Conservation (phyloP, 2,888 invertebrate species). For the Tinea semifulvella region DNA sequence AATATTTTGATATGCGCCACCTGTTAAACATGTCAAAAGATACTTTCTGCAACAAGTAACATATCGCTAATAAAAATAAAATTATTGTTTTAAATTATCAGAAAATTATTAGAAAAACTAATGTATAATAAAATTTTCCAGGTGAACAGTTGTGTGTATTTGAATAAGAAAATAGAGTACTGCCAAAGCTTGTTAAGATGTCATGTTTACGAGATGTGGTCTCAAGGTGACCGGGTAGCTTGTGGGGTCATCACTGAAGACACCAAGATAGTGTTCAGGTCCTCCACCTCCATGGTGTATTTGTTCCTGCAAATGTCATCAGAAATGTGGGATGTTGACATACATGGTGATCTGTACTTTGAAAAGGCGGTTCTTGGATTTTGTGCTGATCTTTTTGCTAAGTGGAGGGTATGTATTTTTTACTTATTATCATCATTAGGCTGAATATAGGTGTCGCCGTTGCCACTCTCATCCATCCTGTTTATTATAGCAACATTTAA, state of each 20-base stretch:
- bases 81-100: no score
- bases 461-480: no score
- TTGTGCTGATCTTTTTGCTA: slow-evolving; percentile 92
- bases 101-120: no score
- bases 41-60: no score
- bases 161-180: slow-evolving; percentile 94
- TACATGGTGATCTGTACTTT: slow-evolving; percentile 97
- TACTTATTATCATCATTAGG: no score
- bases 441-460: no score
- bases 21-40: no score
- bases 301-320: slow-evolving; percentile 98
- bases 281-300: slow-evolving; percentile 97
- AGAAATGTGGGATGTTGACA: slow-evolving; percentile 99
- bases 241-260: slow-evolving; percentile 95
- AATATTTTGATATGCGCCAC: no score
- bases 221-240: slow-evolving; percentile 91
- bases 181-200: slow-evolving; percentile 85
- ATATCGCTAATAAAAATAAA: no score
- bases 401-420: slow-evolving; percentile 82
- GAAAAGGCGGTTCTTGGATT: slow-evolving; percentile 98
- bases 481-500: no score
- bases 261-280: slow-evolving; percentile 97
- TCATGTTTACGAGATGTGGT: slow-evolving; percentile 97
- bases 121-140: no score
- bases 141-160: slow-evolving; percentile 91